These are phyloP conservation scores for Parus major DNA, from an alignment of 2,113 vertebrate genomes.

Conservation along the genomic window DNA sequence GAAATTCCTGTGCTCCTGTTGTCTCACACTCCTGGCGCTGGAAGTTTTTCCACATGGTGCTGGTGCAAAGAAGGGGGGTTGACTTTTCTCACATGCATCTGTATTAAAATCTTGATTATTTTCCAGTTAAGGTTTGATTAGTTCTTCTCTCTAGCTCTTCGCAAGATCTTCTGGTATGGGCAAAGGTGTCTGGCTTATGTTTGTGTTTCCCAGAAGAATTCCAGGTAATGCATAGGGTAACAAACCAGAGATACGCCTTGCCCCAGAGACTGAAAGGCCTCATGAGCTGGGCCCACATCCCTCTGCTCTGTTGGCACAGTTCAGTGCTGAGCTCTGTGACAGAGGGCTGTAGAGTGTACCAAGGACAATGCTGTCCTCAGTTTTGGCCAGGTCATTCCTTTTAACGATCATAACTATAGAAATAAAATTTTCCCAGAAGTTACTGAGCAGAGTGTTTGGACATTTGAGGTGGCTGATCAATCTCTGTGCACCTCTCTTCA, in stretches of 20 bases:
- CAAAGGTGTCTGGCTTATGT: neutral
- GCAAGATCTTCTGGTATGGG: neutral
- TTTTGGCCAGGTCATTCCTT: neutral
- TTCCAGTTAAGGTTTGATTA: neutral
- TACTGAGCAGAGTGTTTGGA: neutral
- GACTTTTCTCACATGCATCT: neutral
- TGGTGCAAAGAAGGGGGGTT: neutral
- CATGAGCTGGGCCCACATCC: neutral
- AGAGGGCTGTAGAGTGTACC: neutral
- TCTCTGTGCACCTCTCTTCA: neutral
- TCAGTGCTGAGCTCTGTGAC: neutral
- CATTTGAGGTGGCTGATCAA: neutral
- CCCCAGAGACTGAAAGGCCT: neutral
- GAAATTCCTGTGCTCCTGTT: neutral
- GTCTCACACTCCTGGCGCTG: neutral
- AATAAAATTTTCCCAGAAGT: neutral
- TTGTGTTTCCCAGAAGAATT: neutral
- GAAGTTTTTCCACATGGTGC: neutral
- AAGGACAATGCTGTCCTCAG: neutral
- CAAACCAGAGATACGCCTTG: neutral
- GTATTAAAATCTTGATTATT: neutral
- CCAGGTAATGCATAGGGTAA: neutral
- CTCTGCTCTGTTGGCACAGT: neutral
- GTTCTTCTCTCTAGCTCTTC: neutral
- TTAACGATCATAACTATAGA: neutral